Conservation (phyloP, 2,888 invertebrate genomes). For the Thelaira solivaga region DNA sequence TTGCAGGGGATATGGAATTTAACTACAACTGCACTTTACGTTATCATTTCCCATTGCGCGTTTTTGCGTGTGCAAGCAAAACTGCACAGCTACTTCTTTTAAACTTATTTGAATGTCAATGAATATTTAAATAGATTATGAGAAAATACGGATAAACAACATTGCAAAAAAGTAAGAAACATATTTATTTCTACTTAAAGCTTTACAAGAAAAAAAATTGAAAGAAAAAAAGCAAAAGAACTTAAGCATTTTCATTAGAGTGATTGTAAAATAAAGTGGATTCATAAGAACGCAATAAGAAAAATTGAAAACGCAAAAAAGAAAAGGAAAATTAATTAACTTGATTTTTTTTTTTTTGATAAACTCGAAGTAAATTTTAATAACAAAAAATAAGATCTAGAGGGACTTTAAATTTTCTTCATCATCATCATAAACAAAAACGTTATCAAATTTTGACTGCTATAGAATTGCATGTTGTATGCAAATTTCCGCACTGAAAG, state of each 20-base stretch:
- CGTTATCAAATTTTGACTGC: no score
- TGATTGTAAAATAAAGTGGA: conserved; percentile 17
- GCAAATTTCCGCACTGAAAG: no score
- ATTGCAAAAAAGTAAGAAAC: conserved; percentile 3
- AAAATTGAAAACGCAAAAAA: conserved; percentile 12
- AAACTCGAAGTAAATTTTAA: not conserved
- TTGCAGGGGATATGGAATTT: no score
- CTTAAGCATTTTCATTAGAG: conserved; percentile 49
- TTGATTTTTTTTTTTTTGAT: conserved; percentile 2
- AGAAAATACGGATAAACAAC: conserved; percentile 17
- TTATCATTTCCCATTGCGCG: not conserved
- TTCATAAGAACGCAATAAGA: not conserved
- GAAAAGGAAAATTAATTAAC: conserved; percentile 54
- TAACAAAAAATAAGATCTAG: not conserved
- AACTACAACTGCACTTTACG: no score
- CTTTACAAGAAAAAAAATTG: conserved; percentile 31
- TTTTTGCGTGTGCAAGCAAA: not conserved
- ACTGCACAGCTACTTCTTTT: no score
- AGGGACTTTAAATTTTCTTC: no score
- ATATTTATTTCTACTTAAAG: conserved; percentile 27
- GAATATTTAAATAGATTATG: conserved; percentile 56
- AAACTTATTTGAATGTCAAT: conserved; percentile 47
- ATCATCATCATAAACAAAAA: no score
- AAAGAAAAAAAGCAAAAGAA: no score
- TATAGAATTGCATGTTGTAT: no score